These are phyloP conservation scores for Antrozous pallidus DNA, from an alignment of 2,797 vertebrate genomes.

Conservation along the genomic window DNA sequence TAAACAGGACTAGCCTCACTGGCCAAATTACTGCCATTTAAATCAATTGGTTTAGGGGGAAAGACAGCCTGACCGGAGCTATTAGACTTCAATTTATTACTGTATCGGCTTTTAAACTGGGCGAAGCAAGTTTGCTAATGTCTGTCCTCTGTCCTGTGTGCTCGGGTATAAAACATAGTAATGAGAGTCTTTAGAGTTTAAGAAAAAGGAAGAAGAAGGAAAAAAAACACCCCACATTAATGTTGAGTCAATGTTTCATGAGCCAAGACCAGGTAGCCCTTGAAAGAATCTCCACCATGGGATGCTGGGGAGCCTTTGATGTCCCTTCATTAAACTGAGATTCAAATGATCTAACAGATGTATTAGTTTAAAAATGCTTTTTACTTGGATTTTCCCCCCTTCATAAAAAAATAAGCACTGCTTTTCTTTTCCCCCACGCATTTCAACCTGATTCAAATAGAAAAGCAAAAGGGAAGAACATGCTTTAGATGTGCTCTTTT, in stretches of 20 bases:
- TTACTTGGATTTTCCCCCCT: slow-evolving; percentile 79
- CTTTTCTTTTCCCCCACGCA: slow-evolving; percentile 72
- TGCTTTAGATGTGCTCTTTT: slow-evolving; percentile 87
- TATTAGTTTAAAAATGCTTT: slow-evolving; percentile 87
- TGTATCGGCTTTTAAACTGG: slow-evolving; percentile 83
- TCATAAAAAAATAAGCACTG: slow-evolving; percentile 79
- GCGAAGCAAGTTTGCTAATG: slow-evolving; percentile 81
- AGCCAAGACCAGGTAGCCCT: slow-evolving; percentile 81
- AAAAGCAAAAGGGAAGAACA: slow-evolving; percentile 85
- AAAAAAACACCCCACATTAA: slow-evolving; percentile 75
- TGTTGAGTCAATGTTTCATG: slow-evolving; percentile 82
- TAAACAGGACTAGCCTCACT: slow-evolving; percentile 86
- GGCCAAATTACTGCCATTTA: slow-evolving; percentile 88
- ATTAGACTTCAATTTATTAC: slow-evolving; percentile 89
- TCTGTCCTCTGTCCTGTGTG: slow-evolving; percentile 80
- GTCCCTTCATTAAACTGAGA: slow-evolving; percentile 87
- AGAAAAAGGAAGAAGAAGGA: background rate
- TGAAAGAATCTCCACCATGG: slow-evolving; percentile 75
- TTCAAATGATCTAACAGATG: slow-evolving; percentile 88
- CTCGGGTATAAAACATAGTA: slow-evolving; percentile 63
- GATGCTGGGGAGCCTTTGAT: slow-evolving; percentile 82
- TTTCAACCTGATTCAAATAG: slow-evolving; percentile 86
- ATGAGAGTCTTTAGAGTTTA: slow-evolving; percentile 77
- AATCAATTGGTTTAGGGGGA: slow-evolving; percentile 88
- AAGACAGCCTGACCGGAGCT: slow-evolving; percentile 84